Conservation (phyloP, 2,888 invertebrate species). For the Drosophila paranaensis region DNA sequence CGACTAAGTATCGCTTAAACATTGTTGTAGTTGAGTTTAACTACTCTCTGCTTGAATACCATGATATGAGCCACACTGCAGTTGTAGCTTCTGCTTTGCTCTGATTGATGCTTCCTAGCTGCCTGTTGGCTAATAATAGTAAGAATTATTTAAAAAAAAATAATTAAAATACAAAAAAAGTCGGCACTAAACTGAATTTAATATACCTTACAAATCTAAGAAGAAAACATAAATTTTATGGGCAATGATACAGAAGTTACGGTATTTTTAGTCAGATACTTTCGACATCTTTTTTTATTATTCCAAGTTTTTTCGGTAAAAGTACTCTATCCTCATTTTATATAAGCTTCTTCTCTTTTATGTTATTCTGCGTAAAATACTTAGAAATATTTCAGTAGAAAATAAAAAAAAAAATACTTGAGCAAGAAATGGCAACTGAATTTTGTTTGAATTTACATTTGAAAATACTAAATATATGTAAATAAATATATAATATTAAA, state of each 20-base stretch:
- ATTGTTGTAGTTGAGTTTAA: background rate
- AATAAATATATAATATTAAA: background rate
- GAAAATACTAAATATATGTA: background rate
- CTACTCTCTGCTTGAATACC: slow-evolving; percentile 12
- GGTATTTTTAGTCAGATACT: too few species aligned
- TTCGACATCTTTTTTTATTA: too few species aligned
- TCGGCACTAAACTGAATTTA: too few species aligned
- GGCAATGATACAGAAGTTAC: too few species aligned
- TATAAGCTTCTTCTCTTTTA: too few species aligned
- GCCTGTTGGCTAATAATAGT: background rate
- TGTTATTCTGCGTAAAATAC: too few species aligned
- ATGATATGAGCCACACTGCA: slow-evolving; percentile 29
- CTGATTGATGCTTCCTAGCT: background rate
- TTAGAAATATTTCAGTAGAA: background rate
- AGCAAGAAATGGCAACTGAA: background rate
- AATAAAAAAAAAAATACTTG: background rate
- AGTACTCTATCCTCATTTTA: too few species aligned
- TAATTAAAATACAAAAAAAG: too few species aligned
- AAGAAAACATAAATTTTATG: too few species aligned
- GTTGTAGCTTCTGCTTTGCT: background rate
- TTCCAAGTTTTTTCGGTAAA: too few species aligned
- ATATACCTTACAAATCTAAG: too few species aligned
- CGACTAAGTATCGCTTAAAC: background rate
- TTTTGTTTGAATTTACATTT: background rate
- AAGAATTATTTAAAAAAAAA: too few species aligned